Evolutionary conservation across 2,113 vertebrate species (phyloP), one percentile per base, ranked within the genome.

Genomic region (Barnardius zonarius): DNA sequence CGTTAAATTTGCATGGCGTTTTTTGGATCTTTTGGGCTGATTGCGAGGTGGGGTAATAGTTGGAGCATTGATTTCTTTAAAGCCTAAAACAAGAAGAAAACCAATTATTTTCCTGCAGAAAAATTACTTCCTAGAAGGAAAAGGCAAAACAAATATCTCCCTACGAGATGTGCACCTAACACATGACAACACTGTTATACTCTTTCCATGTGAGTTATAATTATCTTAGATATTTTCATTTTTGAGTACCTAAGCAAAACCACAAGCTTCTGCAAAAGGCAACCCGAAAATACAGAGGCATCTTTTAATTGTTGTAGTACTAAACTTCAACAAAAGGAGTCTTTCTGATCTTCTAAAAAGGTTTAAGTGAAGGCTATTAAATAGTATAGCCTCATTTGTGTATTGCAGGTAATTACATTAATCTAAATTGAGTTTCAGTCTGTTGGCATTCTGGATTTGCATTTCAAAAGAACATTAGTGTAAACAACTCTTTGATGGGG

Each of bases 11-110:
- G 97, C 88, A 3, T 98, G 98, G 13, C 98, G 98, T 83, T 98
- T 98, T 96, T 98, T 97, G 61, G 97, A 97, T 43, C 98, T 98
- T 94, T 98, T 98, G 10, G 98, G 96, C 30, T 98, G 95, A 83
- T 43, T 97, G 68, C 98, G 88, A 19, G 98, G 96, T 57, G 98
- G 97, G 41, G 96, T 92, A 92, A 94, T 97, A 88, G 96, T 91
- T 63, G 96, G 96, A 83, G 96, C 85, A 95, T 4, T 97, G 11
- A 97, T 96, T 57, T 97, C 97, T 77, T 98, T 98, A 95, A 96
- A 97, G 70, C 96, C 97, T 97, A 84, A 86, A 97, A 93, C 35
- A 95, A 95, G 89, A 88, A 49, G 49, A 94, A 41, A 90, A n/a
- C 76, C 33, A 37, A 72, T 93, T 70, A 80, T 62, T 96, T 82